Base-by-base conservation (phyloP, 2,113 vertebrate genomes). In the Argyrosomus japonicus region DNA sequence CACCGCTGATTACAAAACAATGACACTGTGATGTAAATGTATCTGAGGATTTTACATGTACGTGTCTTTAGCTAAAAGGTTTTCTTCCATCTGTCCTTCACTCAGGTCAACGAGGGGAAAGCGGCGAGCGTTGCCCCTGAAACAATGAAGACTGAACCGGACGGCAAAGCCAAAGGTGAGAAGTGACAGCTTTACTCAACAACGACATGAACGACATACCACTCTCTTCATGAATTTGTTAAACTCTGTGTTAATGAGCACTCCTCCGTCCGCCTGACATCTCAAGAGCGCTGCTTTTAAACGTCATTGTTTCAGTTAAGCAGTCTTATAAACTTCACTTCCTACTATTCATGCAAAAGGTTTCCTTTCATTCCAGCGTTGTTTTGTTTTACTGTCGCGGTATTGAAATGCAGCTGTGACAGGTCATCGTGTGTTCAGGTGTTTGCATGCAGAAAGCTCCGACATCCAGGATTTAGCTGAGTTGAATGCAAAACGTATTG, bases 101-200 rank as follows among this genome's bases (percentile, higher is more conserved):
- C 36, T 43, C 93, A 97, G 97, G 93, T 75, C 78, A 92, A 91
- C 84, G 96, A 95, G 75, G 97, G 96, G 92, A 99, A 98, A 95
- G 85, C 96, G 75, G 93, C 93, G 70, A 87, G 93, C 40, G 85
- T 91, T 88, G 85, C 95, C 87, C 91, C 96, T 84, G 98, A 99
- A 88, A 92, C 95, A 19, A 93, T 96, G 86, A 99, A 99, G 96
- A 89, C 95, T 8, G 98, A 99, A 90, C 93, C 96, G 75, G 97
- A 99, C 82, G 93, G 88, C 95, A 97, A 96, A 94, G 91, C 94
- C 81, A 99, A 97, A 95, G 95, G 98, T 99, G 94, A 95, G 95
- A 93, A 2, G 3, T 58, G 10, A 14, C n/a, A 32, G 17, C 29
- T 27, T 23, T 1, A 27, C 47, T 45, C 43, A 25, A 63, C 27